Evolutionary conservation across 2,113 vertebrate genomes (phyloP), one percentile per base, ranked within the genome.

Genomic region (Gadus chalcogrammus): DNA sequence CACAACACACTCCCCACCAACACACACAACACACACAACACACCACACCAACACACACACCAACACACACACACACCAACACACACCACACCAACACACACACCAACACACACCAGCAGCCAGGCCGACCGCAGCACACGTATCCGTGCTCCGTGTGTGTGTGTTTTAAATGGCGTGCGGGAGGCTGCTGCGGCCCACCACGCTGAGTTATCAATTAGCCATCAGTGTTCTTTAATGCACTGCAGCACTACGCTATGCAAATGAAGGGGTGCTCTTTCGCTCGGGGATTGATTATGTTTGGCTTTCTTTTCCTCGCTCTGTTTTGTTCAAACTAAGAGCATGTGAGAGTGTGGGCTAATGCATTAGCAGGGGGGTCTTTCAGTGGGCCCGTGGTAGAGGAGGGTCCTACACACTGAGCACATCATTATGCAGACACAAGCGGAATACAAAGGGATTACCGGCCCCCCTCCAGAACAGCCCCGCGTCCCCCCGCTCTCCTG

Each of bases 171-270:
- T 28, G 35, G 4, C 15, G 9, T 18, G 17, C 35, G 24, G 22
- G 42, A 13, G 2, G 42, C 62, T 9, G 15, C 3, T 8, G 27
- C 62, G 17, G 64, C 64, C 20, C 55, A 52, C 35, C 9, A 18
- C 24, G 18, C 59, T 28, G 67, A 53, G 11, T 35, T 59, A 35
- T 61, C n/a, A 62, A 18, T 52, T 16, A 38, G 63, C 8, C 22
- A 4, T 56, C 27, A 31, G 27, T 17, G 62, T 28, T 35, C 7
- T 27, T 18, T 63, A 61, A 61, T 48, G 69, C 48, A 24, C 61
- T 24, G 69, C 69, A 56, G 69, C 69, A 42, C 22, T 48, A n/a
- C 35, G 61, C 24, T 58, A 64, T 64, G 61, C 69, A 64, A 56
- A 63, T 52, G 53, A 31, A 20, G 59, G 35, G 4, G 16, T 11